phyloP scores from a whole-genome alignment of 2,888 invertebrate species.

The Drosophila setosimentum region DNA sequence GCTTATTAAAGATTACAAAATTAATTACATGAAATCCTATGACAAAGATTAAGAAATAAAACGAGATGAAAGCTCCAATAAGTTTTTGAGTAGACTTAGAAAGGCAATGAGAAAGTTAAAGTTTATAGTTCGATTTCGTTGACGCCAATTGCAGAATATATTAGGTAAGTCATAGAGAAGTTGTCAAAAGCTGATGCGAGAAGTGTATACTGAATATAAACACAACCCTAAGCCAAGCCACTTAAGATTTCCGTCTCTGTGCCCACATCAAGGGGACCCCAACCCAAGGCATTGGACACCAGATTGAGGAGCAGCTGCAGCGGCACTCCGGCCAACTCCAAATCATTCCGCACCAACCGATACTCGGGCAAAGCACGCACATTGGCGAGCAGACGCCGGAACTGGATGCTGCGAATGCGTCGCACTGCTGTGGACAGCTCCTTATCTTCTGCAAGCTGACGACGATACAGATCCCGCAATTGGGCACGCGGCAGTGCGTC shows the following conservation, averaged over 20 bases:
- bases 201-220: background rate
- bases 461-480: slow-evolving; percentile 58
- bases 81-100: background rate
- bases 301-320: slow-evolving; percentile 59
- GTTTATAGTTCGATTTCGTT: background rate
- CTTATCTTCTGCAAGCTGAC: slow-evolving; percentile 53
- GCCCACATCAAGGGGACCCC: slow-evolving; percentile 56
- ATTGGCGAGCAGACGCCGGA: slow-evolving; percentile 56
- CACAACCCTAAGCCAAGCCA: slow-evolving; percentile 4
- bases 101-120: background rate
- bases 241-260: slow-evolving; percentile 47
- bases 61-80: background rate
- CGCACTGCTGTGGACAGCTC: slow-evolving; percentile 62
- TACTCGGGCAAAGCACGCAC: slow-evolving; percentile 57
- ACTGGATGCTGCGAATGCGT: slow-evolving; percentile 65
- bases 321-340: slow-evolving; percentile 62
- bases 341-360: slow-evolving; percentile 36
- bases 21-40: background rate
- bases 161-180: background rate
- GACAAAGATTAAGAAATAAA: background rate
- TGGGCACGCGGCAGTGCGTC: slow-evolving; percentile 61
- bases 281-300: slow-evolving; percentile 63
- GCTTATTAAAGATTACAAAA: background rate
- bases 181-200: background rate
- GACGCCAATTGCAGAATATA: background rate